Evolutionary conservation across 2,888 invertebrate genomes (phyloP), one percentile per base, ranked within the genome.

Genomic region (Andrena hattorfiana): DNA sequence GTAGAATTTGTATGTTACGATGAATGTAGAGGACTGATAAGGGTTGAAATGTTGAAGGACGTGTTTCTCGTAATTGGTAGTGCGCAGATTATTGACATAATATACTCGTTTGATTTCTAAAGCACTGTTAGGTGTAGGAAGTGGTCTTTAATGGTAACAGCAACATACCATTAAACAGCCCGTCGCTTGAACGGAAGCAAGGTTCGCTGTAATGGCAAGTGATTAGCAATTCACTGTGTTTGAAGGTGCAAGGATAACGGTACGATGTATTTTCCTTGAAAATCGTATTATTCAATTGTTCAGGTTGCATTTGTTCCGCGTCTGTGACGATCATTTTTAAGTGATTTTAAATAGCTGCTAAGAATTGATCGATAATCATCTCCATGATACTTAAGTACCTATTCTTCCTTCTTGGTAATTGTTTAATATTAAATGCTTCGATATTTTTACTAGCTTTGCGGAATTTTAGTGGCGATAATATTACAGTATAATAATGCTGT

Each of bases 181-280:
- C 23, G 20, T 23, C 20, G 13, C 13, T 54, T 35, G 28, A 66
- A 75, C 28, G 62, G 35, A 69, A 77, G 64, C n/a, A 49, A 49
- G 26, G 26, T 30, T 49, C 10, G 1, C 28, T n/a, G 49, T 66
- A 60, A 71, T n/a, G 16, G 10, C 49, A 10, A 32, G 7, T 42
- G 35, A 42, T 54, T 60, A 68, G 20, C 10, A 20, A 28, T 16
- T 42, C 42, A 42, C 42, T 42, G 16, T 42, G 54, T 54, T 54
- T 54, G 20, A 54, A 54, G 54, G 54, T 62, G 20, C n/a, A 51
- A 30, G 51, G 20, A 30, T 28, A 68, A 56, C 54, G 26, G 23
- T 28, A 23, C 23, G n/a, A 30, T 30, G n/a, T 42, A 16, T 8
- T 54, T 54, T 5, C 28, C 62, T 62, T 48, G 16, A 8, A n/a